Conservation (phyloP, 1,140 invertebrate genomes). For the Neodiprion lecontei region DNA sequence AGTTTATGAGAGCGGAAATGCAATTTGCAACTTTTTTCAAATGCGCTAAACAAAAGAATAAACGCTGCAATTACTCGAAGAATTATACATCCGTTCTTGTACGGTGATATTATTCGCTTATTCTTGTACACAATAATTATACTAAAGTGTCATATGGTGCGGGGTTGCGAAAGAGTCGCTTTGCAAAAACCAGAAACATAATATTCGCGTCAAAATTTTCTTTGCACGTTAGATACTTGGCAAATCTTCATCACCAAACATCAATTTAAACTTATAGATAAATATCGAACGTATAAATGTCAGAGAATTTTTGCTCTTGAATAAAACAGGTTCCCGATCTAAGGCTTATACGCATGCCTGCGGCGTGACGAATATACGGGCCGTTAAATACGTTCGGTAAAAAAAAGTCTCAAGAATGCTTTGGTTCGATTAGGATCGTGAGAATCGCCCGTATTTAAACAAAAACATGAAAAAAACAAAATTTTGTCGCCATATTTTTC, state of each 20-base stretch:
- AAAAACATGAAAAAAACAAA: neutral
- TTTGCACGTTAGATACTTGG: too few relatives aligned
- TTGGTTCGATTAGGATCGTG: neutral
- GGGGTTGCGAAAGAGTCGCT: too few relatives aligned
- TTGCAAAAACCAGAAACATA: too few relatives aligned
- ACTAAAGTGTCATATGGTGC: too few relatives aligned
- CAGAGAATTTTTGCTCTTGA: neutral
- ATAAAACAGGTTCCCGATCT: slow-evolving; percentile 7
- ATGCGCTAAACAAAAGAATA: neutral
- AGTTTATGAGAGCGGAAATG: neutral
- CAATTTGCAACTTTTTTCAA: neutral
- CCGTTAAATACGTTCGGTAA: neutral
- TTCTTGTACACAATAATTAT: too few relatives aligned
- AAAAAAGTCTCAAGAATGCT: neutral
- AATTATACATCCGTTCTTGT: neutral
- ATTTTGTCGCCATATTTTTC: too few relatives aligned
- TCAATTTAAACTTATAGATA: too few relatives aligned
- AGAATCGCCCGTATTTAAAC: neutral
- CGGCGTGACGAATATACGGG: neutral
- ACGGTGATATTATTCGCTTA: too few relatives aligned
- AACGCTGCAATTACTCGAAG: neutral
- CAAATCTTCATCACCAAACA: too few relatives aligned
- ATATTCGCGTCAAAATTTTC: too few relatives aligned
- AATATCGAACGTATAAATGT: neutral
- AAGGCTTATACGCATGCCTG: neutral